These are phyloP conservation scores for Leistus spinibarbis DNA, from an alignment of 2,888 invertebrate genomes.

Conservation along the genomic window DNA sequence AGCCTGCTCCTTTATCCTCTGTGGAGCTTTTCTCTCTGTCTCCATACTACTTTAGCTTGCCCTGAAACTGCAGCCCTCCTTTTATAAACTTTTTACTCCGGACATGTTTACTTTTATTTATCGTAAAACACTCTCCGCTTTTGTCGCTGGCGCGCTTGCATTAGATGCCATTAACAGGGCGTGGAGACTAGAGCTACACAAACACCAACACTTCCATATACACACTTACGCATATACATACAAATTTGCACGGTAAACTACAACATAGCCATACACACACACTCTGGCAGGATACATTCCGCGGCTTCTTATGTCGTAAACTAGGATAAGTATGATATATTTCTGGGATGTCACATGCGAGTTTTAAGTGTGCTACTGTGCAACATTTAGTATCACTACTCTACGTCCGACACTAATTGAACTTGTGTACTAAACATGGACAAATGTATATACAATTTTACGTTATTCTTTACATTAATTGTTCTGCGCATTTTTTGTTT, in stretches of 20 bases:
- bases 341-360: constrained; percentile 29
- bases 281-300: constrained; percentile 20
- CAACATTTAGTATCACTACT: background rate
- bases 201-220: background rate
- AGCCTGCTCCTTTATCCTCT: background rate
- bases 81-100: constrained; percentile 37
- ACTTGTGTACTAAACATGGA: background rate
- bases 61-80: constrained; percentile 3
- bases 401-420: background rate
- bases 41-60: background rate
- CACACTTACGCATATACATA: background rate
- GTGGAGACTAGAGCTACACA: constrained; percentile 9
- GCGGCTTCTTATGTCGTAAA: constrained; percentile 33
- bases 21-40: background rate
- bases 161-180: constrained; percentile 35
- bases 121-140: constrained; percentile 36
- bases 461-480: too few species aligned
- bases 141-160: constrained; percentile 35
- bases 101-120: constrained; percentile 39
- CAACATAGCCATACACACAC: too few species aligned
- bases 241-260: background rate
- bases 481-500: too few species aligned
- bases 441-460: background rate
- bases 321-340: constrained; percentile 36
- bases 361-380: constrained; percentile 26